Evolutionary conservation across 2,113 vertebrate genomes (phyloP).

Genomic region (Neodon shergylaensis): DNA sequence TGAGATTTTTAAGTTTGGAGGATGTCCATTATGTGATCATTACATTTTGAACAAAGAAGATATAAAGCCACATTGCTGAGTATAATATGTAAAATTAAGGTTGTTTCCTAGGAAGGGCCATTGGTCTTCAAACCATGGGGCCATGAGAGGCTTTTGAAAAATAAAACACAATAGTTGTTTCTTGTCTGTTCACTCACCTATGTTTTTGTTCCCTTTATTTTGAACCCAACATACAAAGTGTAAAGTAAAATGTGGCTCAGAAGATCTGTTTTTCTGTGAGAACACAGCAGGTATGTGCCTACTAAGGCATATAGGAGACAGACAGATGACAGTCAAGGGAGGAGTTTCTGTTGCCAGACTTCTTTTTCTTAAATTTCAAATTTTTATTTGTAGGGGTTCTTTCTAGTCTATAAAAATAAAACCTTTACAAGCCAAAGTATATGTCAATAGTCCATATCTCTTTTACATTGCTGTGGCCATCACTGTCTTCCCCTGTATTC

Average conservation of each 20-base stretch:
- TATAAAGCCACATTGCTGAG: neutral
- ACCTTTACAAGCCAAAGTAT: neutral
- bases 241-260: slow-evolving; percentile 51
- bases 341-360: neutral
- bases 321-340: slow-evolving; percentile 41
- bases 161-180: neutral
- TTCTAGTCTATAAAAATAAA: slow-evolving; percentile 3
- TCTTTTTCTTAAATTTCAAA: neutral
- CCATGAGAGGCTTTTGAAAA: slow-evolving; percentile 17
- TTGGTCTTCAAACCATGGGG: neutral
- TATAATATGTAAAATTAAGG: neutral
- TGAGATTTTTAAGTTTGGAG: neutral
- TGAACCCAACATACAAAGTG: slow-evolving; percentile 1
- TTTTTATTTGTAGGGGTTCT: neutral
- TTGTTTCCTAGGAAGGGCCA: slow-evolving; percentile 10
- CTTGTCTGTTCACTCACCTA: neutral
- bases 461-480: neutral
- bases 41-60: neutral
- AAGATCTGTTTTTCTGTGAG: neutral
- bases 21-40: neutral
- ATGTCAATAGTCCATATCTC: neutral
- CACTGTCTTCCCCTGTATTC: neutral
- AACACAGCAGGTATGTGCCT: neutral
- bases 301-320: slow-evolving; percentile 16
- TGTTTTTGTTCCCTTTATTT: slow-evolving; percentile 21